Evolutionary conservation across 2,797 vertebrate genomes (phyloP), one percentile per base, ranked within the genome.

Genomic region (Dendrocincla fuliginosa): DNA sequence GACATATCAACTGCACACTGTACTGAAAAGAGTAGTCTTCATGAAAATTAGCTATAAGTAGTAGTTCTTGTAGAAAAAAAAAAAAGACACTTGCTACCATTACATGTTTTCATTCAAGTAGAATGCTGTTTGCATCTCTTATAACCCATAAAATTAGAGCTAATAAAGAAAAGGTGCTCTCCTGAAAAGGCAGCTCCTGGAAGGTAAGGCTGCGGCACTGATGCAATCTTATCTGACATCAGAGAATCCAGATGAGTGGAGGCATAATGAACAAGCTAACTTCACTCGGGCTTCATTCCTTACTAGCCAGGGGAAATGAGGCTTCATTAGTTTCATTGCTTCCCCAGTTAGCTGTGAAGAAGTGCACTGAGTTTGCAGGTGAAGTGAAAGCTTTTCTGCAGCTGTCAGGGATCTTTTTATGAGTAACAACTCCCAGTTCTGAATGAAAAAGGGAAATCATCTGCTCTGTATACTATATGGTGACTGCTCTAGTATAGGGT

Each of bases 231-330:
- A 84, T 84, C 90, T 91, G 82, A 42, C n/a, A 93, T 84, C 69
- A 69, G 73, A 85, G 84, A 63, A 86, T 55, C 25, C 77, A 63
- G 79, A 75, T 39, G 76, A 93, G 47, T 20, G 71, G 56, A 85
- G 39, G 69, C 67, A 69, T 41, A 93, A 90, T 69, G 50, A 90
- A 50, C 33, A 69, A 65, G n/a, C 9, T 30, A 50, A 86, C 55
- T 84, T 81, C 57, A 56, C 20, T 68, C 64, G 39, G 39, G 25
- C 49, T 84, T 81, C 70, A 39, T 37, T 71, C 47, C 59, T 76
- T 47, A 52, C 65, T 64, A 79, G 69, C 50, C 61, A 41, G 57
- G 52, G 85, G 69, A 96, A 96, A 93, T 94, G 37, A 88, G 85
- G 76, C 76, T 84, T 73, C 87, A 61, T 73, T 73, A 81, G 39